Percentiles rank a stretch among this genome's conserved stretches.
These are phyloP conservation scores for Columba janthina DNA, from an alignment of 2,113 vertebrate genomes.

Conservation along the genomic window DNA sequence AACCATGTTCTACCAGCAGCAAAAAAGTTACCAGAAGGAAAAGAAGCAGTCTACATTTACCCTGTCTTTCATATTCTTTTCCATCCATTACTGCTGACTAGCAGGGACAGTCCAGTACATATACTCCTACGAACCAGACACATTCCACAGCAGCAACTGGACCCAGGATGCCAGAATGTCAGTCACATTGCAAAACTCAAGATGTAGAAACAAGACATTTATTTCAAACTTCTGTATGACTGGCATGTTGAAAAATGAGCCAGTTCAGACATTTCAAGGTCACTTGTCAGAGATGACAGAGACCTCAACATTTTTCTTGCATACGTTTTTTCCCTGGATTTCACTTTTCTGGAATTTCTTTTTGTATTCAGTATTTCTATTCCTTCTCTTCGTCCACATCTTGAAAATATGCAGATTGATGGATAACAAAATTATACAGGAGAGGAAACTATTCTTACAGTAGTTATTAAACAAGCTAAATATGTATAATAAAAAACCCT, in stretches of 20 bases:
- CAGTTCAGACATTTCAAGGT: not conserved
- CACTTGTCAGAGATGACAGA: not conserved
- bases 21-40: not conserved
- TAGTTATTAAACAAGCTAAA: not conserved
- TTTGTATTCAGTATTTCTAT: not conserved
- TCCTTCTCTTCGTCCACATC: not conserved
- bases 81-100: not conserved
- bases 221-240: not conserved
- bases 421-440: not conserved
- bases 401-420: not conserved
- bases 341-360: not conserved
- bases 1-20: not conserved
- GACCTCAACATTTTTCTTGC: not conserved
- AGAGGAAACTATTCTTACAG: not conserved
- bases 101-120: accelerated
- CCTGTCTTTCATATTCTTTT: not conserved
- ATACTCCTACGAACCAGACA: not conserved
- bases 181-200: not conserved
- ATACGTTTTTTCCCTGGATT: not conserved
- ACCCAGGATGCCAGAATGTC: not conserved
- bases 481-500: not conserved
- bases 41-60: not conserved
- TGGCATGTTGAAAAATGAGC: not conserved
- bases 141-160: not conserved
- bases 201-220: not conserved